phyloP scores from a whole-genome alignment of 2,797 vertebrate genomes.

The Tadarida brasiliensis region DNA sequence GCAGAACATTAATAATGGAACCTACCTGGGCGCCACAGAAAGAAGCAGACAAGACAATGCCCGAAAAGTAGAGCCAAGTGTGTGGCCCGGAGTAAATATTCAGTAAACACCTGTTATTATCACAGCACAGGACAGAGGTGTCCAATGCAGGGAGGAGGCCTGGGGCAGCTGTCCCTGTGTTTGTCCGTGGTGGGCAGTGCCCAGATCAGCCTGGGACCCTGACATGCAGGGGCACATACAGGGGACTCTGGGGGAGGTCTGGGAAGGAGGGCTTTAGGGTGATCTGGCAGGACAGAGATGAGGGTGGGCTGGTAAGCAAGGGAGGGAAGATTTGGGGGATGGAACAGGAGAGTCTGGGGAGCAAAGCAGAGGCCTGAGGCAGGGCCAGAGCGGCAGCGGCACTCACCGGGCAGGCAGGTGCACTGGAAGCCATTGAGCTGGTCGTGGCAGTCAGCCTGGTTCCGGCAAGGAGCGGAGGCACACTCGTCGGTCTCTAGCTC shows the following conservation, averaged over 20 bases:
- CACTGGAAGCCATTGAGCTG: slow-evolving; percentile 73
- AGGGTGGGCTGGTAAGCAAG: background rate
- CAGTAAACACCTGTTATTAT: background rate
- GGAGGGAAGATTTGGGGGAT: background rate
- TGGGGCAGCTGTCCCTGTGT: background rate
- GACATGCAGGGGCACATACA: background rate
- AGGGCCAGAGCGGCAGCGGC: too few species aligned
- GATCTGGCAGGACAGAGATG: background rate
- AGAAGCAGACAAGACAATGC: background rate
- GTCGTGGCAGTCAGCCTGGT: slow-evolving; percentile 74
- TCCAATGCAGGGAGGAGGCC: background rate
- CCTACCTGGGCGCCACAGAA: background rate
- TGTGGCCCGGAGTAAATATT: background rate
- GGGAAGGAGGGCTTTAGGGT: background rate
- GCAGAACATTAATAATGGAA: background rate
- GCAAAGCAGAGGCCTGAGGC: background rate
- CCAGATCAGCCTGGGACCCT: background rate
- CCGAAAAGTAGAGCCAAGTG: background rate
- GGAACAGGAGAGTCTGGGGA: background rate
- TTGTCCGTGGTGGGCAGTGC: background rate
- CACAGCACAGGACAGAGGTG: background rate
- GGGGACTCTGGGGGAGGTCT: background rate
- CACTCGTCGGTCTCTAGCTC: slow-evolving; percentile 79
- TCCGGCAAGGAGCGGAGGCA: slow-evolving; percentile 80
- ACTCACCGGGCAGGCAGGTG: slow-evolving; percentile 77